A percentile compares a stretch with the other conserved stretches of the same genome.
Evolutionary conservation across 2,113 vertebrate species (phyloP).

Genomic region (Heterocephalus glaber): DNA sequence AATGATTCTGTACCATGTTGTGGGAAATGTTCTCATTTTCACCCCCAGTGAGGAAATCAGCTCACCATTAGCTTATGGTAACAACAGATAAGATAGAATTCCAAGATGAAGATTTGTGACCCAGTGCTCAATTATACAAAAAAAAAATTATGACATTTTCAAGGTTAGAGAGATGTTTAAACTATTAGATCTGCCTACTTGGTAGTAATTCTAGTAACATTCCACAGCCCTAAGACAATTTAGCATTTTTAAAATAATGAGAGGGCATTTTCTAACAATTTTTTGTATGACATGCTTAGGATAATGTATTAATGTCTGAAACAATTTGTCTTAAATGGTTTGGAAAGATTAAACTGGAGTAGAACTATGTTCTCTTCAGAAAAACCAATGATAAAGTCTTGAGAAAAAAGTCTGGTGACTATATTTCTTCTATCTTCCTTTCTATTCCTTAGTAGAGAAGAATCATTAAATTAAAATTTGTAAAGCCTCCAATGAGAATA

Average conservation of each 20-base stretch:
- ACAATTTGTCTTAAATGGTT: constrained; percentile 64
- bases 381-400: constrained; percentile 34
- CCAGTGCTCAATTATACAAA: constrained; percentile 39
- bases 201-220: constrained; percentile 69
- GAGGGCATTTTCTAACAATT: constrained; percentile 46
- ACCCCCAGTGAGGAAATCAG: neutral
- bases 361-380: constrained; percentile 27
- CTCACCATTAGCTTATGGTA: neutral
- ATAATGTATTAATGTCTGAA: constrained; percentile 31
- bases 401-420: constrained; percentile 42
- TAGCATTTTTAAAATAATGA: constrained; percentile 50
- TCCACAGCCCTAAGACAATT: constrained; percentile 58
- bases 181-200: constrained; percentile 14
- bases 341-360: constrained; percentile 33
- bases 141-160: constrained; percentile 22
- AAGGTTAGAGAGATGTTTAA: constrained; percentile 46
- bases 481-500: constrained; percentile 54
- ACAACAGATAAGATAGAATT: neutral
- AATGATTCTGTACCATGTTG: neutral
- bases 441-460: constrained; percentile 37
- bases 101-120: neutral
- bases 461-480: constrained; percentile 59
- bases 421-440: constrained; percentile 47
- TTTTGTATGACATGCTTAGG: constrained; percentile 46
- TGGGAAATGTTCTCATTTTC: constrained; percentile 25